phyloP scores from a whole-genome alignment of 2,888 invertebrate genomes.

The Leptogaster cylindrica region DNA sequence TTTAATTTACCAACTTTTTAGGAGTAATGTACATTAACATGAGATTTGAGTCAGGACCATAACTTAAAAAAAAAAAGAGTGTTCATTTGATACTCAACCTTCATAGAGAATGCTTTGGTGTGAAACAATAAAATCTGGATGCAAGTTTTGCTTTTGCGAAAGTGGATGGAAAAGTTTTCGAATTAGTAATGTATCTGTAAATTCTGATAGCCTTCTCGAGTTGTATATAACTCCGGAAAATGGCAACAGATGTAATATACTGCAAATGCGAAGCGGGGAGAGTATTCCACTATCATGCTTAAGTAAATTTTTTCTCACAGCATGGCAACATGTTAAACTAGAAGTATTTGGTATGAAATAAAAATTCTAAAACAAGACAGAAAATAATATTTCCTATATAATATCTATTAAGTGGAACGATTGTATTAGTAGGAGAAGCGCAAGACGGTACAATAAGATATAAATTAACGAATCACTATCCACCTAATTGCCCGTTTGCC shows the following conservation, averaged over 20 bases:
- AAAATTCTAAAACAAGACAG: background rate
- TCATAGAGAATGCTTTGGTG: constrained; percentile 2
- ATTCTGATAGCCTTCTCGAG: background rate
- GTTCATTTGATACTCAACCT: too few relatives aligned
- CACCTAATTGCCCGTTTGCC: constrained; percentile 4
- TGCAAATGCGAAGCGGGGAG: background rate
- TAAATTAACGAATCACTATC: background rate
- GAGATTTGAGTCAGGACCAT: too few relatives aligned
- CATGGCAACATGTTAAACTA: constrained; percentile 5
- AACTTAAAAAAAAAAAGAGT: too few relatives aligned
- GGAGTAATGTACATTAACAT: too few relatives aligned
- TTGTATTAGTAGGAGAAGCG: background rate
- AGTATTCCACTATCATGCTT: background rate
- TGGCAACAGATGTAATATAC: background rate
- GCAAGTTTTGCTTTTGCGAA: background rate
- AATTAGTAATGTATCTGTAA: background rate
- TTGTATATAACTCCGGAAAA: constrained; percentile 3
- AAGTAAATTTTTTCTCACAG: background rate
- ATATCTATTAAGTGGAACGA: background rate
- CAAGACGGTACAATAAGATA: background rate
- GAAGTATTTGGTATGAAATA: background rate
- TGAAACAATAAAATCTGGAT: background rate
- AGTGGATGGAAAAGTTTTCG: background rate
- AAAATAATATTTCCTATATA: background rate
- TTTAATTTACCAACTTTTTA: too few relatives aligned